Percentiles rank a stretch among this genome's conserved stretches.
These are phyloP conservation scores for Dorcus hopei DNA, from an alignment of 2,888 invertebrate species.

Conservation along the genomic window DNA sequence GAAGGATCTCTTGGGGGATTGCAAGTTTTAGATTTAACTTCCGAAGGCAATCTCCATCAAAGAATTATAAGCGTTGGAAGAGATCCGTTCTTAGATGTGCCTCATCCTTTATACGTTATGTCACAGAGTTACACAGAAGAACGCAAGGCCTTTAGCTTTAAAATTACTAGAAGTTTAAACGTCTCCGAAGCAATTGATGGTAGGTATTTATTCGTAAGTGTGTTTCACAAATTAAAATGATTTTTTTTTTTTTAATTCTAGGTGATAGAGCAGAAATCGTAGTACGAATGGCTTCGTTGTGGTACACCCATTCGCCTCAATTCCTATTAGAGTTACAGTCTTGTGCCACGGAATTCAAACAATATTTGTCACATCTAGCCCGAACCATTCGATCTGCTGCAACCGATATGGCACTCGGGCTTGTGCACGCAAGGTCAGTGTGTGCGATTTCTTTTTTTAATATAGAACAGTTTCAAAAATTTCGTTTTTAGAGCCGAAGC, in stretches of 20 bases:
- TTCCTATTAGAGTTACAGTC: conserved; percentile 82
- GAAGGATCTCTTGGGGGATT: conserved; percentile 89
- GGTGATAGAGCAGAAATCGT: conserved; percentile 41
- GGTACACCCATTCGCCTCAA: conserved; percentile 89
- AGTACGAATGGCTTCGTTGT: conserved; percentile 81
- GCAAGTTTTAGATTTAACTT: conserved; percentile 84
- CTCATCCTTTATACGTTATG: conserved; percentile 45
- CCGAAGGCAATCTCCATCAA: conserved; percentile 78
- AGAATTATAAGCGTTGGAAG: conserved; percentile 82
- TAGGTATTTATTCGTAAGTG: conserved; percentile 5
- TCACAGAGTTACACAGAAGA: conserved; percentile 40
- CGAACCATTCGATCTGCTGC: conserved; percentile 86
- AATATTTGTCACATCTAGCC: conserved; percentile 80
- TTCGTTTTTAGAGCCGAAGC: conserved; percentile 51
- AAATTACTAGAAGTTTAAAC: conserved; percentile 43
- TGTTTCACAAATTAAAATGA: background rate
- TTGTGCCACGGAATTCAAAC: conserved; percentile 87
- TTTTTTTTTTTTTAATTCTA: background rate
- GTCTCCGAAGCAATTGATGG: conserved; percentile 14
- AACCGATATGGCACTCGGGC: conserved; percentile 88
- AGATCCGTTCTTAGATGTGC: conserved; percentile 61
- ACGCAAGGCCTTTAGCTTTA: conserved; percentile 56
- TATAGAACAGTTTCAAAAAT: background rate
- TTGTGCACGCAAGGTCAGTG: conserved; percentile 67
- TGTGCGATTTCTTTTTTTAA: background rate